phyloP scores from a whole-genome alignment of 2,888 invertebrate genomes.

The Pristionchus japonicus region DNA sequence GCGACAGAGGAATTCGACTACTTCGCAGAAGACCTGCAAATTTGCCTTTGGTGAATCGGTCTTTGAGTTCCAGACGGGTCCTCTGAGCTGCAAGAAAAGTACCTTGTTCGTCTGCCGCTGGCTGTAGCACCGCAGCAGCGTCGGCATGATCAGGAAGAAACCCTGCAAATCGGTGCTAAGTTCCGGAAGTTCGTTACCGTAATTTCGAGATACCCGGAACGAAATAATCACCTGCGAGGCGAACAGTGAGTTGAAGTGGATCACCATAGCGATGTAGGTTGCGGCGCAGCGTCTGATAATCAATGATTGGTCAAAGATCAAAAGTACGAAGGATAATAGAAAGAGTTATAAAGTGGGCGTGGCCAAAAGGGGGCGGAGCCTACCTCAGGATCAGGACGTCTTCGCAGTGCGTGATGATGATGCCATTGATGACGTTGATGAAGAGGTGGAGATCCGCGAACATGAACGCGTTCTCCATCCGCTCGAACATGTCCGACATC shows the following conservation, averaged over 20 bases:
- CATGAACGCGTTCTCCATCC: constrained; percentile 75
- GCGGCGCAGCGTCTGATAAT: constrained; percentile 91
- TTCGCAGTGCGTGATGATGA: constrained; percentile 94
- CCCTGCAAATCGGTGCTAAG: constrained; percentile 77
- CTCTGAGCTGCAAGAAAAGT: too few relatives aligned
- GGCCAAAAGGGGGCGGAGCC: background rate
- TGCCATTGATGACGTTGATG: constrained; percentile 94
- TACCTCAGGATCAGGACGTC: constrained; percentile 88
- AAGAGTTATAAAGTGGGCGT: background rate
- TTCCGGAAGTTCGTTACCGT: constrained; percentile 32
- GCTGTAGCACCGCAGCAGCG: constrained; percentile 93
- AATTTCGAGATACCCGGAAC: too few relatives aligned
- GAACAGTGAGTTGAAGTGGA: constrained; percentile 98
- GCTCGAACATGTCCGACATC: constrained; percentile 73
- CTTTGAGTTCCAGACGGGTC: too few relatives aligned
- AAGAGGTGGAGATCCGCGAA: constrained; percentile 94
- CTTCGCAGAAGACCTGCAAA: constrained; percentile 91
- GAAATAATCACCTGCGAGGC: constrained; percentile 83
- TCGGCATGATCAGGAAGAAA: constrained; percentile 97
- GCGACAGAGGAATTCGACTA: constrained; percentile 97
- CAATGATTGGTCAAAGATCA: too few relatives aligned
- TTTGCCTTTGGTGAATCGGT: too few relatives aligned
- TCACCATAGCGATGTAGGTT: constrained; percentile 95
- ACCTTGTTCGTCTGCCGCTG: constrained; percentile 91
- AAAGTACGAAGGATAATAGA: too few relatives aligned